Base-by-base conservation (phyloP, 2,888 invertebrate genomes). In the Elysia crispata region DNA sequence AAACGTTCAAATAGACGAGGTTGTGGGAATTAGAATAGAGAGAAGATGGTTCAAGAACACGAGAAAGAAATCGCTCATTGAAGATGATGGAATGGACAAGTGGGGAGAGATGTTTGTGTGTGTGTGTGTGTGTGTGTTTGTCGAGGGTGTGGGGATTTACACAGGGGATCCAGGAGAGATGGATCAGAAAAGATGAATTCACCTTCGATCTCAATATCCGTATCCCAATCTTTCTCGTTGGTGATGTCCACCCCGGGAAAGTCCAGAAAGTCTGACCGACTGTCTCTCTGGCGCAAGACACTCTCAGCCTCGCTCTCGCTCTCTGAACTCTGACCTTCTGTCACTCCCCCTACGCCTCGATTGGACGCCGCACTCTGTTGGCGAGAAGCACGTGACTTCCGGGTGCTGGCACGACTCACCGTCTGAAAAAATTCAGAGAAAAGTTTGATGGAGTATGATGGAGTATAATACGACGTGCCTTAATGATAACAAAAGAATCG, bases 131-230 rank as follows among this genome's bases (percentile, higher is more conserved):
- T n/a, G n/a, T n/a, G n/a, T n/a, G n/a, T n/a, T n/a, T n/a, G n/a
- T n/a, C n/a, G n/a, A n/a, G n/a, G n/a, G n/a, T n/a, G n/a, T n/a
- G n/a, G n/a, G n/a, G n/a, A n/a, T n/a, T n/a, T n/a, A n/a, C n/a
- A n/a, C 41, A 41, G 3, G 41, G 41, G 11, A 41, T 11, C 41
- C 41, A 41, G 41, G n/a, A n/a, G n/a, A n/a, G n/a, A n/a, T n/a
- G n/a, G n/a, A n/a, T n/a, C n/a, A n/a, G n/a, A n/a, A 41, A 11
- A 41, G 41, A 41, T 41, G 41, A 41, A 41, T 41, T 41, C 11
- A 90, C 90, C 91, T 86, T 91, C 90, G 1, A 83, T 83, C 83
- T 91, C 91, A 31, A 91, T 83, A 78, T 91, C 91, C 11, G 91
- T 91, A 82, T 91, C 91, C 87, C 89, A 91, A 18, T 88, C 91